Evolutionary conservation across 2,888 invertebrate species (phyloP).

Genomic region (Mythimna loreyi): DNA sequence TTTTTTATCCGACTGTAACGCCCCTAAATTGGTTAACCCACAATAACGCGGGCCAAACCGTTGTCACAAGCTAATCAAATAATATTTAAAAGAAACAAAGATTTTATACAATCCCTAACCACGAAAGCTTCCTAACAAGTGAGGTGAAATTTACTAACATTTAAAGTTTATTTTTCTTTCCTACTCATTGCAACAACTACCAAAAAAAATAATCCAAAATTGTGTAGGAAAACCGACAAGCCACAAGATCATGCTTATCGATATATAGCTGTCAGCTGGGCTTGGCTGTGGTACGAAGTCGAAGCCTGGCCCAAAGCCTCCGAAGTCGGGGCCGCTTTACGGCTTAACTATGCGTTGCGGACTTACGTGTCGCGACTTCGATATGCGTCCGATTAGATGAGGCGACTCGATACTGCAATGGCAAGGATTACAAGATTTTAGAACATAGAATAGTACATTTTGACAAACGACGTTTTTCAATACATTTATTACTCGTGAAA

Average conservation of each 20-base stretch:
- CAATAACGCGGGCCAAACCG: too few relatives aligned
- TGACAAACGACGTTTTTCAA: too few relatives aligned
- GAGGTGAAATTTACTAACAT: background rate
- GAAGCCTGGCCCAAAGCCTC: conserved; percentile 81
- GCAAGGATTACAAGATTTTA: background rate
- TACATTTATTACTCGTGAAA: too few relatives aligned
- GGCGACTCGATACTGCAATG: conserved; percentile 35
- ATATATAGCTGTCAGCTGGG: conserved; percentile 70
- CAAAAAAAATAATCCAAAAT: background rate
- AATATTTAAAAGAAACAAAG: background rate
- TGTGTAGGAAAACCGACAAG: conserved; percentile 72
- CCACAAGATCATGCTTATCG: conserved; percentile 81
- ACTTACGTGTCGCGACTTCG: conserved; percentile 54
- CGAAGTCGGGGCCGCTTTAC: conserved; percentile 80
- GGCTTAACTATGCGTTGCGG: conserved; percentile 75
- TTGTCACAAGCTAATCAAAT: too few relatives aligned
- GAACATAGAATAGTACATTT: too few relatives aligned
- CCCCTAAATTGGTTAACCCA: too few relatives aligned
- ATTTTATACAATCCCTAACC: background rate
- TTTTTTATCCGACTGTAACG: too few relatives aligned
- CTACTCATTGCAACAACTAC: conserved; percentile 38
- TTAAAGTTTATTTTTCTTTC: conserved; percentile 1
- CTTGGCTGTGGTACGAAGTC: conserved; percentile 83
- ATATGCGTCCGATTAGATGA: conserved; percentile 55
- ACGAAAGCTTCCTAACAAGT: background rate